Evolutionary conservation across 2,888 invertebrate species (phyloP), one percentile per base, ranked within the genome.

Genomic region (Ornithoptera priamus): DNA sequence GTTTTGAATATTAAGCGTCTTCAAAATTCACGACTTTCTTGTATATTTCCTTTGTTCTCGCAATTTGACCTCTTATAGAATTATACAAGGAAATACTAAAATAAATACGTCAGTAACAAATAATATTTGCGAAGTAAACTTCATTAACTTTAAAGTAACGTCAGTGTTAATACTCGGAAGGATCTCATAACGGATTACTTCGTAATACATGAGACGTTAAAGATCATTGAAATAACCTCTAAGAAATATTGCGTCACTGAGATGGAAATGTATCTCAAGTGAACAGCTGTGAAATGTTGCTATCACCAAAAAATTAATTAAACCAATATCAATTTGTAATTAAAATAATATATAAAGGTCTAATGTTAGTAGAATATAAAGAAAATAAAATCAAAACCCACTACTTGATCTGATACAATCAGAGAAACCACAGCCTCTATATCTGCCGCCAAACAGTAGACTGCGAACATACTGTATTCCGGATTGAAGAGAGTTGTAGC

Each of bases 161-260:
- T 65, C 65, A 65, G n/a, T 65, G 20, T 64, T 30, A 64, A 57
- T 65, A 65, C 57, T 58, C 20, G 57, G 57, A 58, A 58, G 57
- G 20, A 58, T 0, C 57, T 2, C 18, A n/a, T 53, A 24, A 22
- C 22, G 12, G n/a, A n/a, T 18, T 12, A 53, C n/a, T 1, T 12
- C n/a, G 4, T 6, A 53, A 6, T 4, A 18, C 8, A 4, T 12
- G 4, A 6, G 18, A 3, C n/a, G 1, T 53, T 53, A 53, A 12
- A 12, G 57, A 58, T 58, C 10, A 58, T 22, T 58, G 22, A 22
- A 58, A 58, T 58, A 57, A 58, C 20, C 15, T 58, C 57, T 24
- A 15, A 15, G 57, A 58, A 22, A 58, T 58, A 22, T 20, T 20
- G 50, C 50, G 17, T n/a, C n/a, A 53, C n/a, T 53, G n/a, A n/a